A percentile compares a stretch with the other conserved stretches of the same genome.
Conservation (phyloP, 2,113 vertebrate genomes). For the Hipposideros armiger region DNA sequence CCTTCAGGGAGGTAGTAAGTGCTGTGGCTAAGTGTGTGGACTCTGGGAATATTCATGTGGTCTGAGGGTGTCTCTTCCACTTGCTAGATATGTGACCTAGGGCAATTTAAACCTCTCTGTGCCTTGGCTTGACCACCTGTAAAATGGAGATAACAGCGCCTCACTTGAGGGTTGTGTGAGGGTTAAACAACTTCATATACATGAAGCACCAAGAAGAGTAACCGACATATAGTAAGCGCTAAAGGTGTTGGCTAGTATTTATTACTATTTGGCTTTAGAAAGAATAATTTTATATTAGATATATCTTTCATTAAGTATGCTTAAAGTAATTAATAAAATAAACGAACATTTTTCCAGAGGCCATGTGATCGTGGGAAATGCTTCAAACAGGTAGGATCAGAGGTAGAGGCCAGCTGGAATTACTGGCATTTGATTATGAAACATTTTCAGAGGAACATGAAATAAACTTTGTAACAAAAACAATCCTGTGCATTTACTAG, state of each 20-base stretch:
- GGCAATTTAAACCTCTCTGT: not conserved
- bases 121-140: not conserved
- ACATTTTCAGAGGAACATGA: constrained; percentile 22
- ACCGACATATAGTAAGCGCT: not conserved
- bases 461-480: not conserved
- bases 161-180: not conserved
- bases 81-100: not conserved
- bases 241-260: not conserved
- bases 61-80: not conserved
- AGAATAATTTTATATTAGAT: not conserved
- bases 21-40: not conserved
- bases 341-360: not conserved
- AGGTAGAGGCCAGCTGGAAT: not conserved
- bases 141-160: not conserved
- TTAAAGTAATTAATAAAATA: not conserved
- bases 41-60: not conserved
- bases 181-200: not conserved
- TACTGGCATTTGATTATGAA: not conserved
- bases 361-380: not conserved
- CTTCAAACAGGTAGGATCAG: not conserved
- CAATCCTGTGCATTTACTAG: not conserved
- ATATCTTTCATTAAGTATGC: not conserved
- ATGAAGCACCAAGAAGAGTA: not conserved
- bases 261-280: not conserved
- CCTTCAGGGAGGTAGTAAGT: not conserved